Percentiles rank a stretch among this genome's conserved stretches.
Conservation (phyloP, 2,113 vertebrate species). For the Mola mola region DNA sequence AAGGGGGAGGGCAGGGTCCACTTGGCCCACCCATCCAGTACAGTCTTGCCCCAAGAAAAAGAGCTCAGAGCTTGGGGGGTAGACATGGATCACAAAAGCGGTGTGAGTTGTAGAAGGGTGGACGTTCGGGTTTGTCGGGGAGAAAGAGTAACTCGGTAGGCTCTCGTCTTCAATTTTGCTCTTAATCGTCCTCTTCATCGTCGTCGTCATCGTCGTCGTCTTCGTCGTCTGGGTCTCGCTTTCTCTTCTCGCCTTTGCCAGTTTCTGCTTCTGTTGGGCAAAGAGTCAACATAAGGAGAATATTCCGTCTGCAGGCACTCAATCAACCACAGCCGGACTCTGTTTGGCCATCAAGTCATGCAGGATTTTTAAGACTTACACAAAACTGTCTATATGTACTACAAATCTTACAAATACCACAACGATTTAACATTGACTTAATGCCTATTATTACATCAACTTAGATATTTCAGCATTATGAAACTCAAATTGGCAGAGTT, state of each 20-base stretch:
- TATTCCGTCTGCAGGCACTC: neutral
- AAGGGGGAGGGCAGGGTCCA: conserved; percentile 74
- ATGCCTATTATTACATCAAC: too few relatives aligned
- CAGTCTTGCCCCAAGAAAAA: conserved; percentile 83
- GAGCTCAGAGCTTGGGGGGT: conserved; percentile 73
- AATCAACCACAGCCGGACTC: neutral
- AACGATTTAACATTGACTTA: too few relatives aligned
- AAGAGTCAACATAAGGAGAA: neutral
- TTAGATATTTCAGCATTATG: too few relatives aligned
- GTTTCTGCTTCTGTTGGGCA: conserved; percentile 78
- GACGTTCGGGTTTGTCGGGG: conserved; percentile 66
- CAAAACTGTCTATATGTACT: neutral
- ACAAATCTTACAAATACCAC: neutral
- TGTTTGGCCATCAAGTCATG: neutral
- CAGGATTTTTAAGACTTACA: too few relatives aligned
- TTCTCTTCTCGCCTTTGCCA: conserved; percentile 89
- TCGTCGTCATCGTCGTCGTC: conserved; percentile 89
- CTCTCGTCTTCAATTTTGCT: conserved; percentile 63
- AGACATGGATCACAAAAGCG: conserved; percentile 61
- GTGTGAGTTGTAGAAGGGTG: conserved; percentile 61
- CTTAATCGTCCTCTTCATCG: conserved; percentile 83
- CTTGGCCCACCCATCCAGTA: conserved; percentile 85
- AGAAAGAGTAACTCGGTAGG: conserved; percentile 68
- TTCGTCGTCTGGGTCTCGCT: conserved; percentile 90
- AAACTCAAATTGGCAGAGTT: too few relatives aligned